A percentile compares a stretch with the other conserved stretches of the same genome.
Conservation (phyloP, 2,113 vertebrate species). For the Nycticorax nycticorax region DNA sequence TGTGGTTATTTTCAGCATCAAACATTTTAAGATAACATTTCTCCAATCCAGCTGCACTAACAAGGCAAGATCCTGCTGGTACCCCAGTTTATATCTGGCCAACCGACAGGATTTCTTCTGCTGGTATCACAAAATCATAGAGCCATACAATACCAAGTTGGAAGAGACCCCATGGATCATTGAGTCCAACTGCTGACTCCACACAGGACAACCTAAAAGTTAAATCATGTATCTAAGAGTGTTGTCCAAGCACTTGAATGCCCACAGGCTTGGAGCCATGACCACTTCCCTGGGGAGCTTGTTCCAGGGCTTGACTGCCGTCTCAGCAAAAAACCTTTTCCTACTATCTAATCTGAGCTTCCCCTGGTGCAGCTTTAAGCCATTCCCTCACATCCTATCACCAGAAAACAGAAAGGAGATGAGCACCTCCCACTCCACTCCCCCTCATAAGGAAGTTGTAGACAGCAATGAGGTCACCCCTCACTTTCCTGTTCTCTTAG, state of each 20-base stretch:
- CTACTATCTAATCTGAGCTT: neutral
- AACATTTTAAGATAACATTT: neutral
- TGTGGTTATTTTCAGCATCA: neutral
- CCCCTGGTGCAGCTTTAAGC: neutral
- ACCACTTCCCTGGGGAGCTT: neutral
- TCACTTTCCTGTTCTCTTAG: neutral
- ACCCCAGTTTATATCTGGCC: neutral
- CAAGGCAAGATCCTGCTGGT: neutral
- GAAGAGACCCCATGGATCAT: neutral
- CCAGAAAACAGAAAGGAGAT: neutral
- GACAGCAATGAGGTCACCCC: neutral
- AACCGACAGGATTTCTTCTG: neutral
- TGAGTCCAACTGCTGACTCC: neutral
- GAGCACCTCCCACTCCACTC: neutral
- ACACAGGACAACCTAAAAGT: neutral
- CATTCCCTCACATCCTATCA: rapidly evolving
- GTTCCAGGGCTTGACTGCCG: neutral
- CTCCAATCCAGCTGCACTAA: neutral
- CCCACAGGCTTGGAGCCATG: neutral
- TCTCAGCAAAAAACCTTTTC: neutral
- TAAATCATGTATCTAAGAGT: neutral
- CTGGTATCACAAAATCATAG: neutral
- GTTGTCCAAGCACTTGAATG: neutral
- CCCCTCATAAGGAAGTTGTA: neutral
- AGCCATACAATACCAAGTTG: neutral